Conservation (phyloP, 2,888 invertebrate genomes). For the Myathropa florea region DNA sequence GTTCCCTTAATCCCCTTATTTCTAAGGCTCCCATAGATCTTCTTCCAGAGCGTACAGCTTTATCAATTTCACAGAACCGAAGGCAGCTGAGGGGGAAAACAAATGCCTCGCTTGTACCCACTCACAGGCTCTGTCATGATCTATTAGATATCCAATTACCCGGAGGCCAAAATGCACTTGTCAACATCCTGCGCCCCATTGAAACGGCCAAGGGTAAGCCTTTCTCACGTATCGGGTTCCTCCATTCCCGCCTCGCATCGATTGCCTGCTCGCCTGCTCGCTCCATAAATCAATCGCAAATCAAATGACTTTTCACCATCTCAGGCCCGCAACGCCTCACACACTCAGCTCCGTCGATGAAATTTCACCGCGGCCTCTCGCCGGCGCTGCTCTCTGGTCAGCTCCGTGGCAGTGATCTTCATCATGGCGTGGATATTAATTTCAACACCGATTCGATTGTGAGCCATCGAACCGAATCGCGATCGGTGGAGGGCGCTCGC, state of each 20-base stretch:
- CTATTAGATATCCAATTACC: conserved; percentile 31
- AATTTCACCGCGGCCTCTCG: conserved; percentile 19
- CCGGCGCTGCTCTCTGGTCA: conserved; percentile 1
- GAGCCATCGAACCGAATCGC: conserved; percentile 36
- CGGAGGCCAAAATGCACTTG: conserved; percentile 3
- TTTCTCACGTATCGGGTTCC: conserved; percentile 17
- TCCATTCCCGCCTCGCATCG: neutral
- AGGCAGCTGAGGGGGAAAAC: too few species aligned
- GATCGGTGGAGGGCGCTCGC: neutral
- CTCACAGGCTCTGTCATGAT: conserved; percentile 10
- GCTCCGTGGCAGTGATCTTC: conserved; percentile 53
- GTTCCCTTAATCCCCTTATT: too few species aligned
- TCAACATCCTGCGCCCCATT: neutral
- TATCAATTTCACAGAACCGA: neutral
- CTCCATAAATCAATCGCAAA: conserved; percentile 56
- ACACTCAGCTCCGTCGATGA: conserved; percentile 7
- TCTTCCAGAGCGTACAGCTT: neutral
- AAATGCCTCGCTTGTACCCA: neutral
- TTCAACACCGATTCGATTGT: conserved; percentile 62
- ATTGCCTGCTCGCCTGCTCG: conserved; percentile 11
- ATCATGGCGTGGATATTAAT: conserved; percentile 56
- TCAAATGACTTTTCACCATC: conserved; percentile 31
- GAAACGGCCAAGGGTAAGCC: neutral
- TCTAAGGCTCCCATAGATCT: neutral
- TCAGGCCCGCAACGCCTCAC: conserved; percentile 31